phyloP scores from a whole-genome alignment of 1,140 invertebrate genomes.

The Saccostrea echinata region DNA sequence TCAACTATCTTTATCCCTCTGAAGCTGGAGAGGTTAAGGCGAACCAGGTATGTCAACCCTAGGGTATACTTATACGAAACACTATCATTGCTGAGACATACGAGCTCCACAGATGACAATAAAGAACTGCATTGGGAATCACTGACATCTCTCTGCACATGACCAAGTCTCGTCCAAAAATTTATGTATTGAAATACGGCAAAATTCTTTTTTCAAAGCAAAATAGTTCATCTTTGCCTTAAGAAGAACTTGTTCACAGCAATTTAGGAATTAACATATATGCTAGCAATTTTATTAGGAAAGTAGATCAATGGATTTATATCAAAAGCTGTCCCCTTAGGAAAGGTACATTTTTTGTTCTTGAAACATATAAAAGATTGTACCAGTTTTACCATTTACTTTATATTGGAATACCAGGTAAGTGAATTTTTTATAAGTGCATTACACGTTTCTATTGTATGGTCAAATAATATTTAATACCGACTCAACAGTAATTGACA shows the following conservation, averaged over 20 bases:
- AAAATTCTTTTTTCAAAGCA: background rate
- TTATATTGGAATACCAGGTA: background rate
- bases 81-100: constrained; percentile 17
- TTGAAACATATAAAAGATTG: background rate
- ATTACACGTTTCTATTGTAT: background rate
- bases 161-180: background rate
- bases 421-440: background rate
- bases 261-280: background rate
- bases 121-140: constrained; percentile 7
- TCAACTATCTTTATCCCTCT: background rate
- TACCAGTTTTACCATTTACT: background rate
- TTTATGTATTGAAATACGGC: background rate
- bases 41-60: background rate
- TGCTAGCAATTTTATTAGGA: background rate
- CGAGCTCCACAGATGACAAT: constrained; percentile 9
- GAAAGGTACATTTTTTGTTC: background rate
- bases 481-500: too few relatives aligned
- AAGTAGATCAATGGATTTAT: constrained; percentile 20
- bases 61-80: constrained; percentile 21
- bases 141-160: constrained; percentile 14
- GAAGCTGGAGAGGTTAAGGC: background rate
- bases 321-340: background rate
- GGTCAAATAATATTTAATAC: too few relatives aligned
- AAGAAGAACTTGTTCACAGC: background rate
- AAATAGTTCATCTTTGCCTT: background rate